Evolutionary conservation across 2,888 invertebrate genomes (phyloP).

Genomic region (Limnephilus lunatus): DNA sequence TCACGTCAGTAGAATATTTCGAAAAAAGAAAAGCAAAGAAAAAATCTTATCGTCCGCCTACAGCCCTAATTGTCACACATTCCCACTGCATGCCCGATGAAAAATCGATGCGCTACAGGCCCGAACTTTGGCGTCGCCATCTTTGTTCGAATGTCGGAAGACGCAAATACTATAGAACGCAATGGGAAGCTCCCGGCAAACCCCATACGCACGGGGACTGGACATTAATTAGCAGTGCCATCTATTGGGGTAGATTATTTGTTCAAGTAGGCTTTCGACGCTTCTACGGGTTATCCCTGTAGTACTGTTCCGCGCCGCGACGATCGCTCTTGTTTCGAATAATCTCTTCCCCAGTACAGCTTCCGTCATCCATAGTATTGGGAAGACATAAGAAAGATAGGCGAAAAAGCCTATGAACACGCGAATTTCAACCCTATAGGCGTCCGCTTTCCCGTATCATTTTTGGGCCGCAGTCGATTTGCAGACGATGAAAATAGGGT

Average conservation of each 20-base stretch:
- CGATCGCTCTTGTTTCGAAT: not conserved
- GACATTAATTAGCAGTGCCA: not conserved
- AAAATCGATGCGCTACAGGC: slow-evolving; percentile 63
- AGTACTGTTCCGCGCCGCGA: not conserved
- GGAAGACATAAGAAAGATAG: slow-evolving; percentile 26
- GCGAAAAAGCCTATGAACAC: slow-evolving; percentile 40
- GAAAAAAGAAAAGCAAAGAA: slow-evolving; percentile 52
- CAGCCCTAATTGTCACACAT: slow-evolving; percentile 56
- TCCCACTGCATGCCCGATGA: slow-evolving; percentile 58
- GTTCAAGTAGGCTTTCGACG: not conserved
- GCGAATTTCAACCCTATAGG: slow-evolving; percentile 57
- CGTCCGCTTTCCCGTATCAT: slow-evolving; percentile 48
- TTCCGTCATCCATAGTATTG: not conserved
- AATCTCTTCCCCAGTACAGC: not conserved
- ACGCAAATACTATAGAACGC: not conserved
- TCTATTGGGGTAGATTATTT: not conserved
- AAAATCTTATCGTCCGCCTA: slow-evolving; percentile 56
- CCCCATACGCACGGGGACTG: not conserved
- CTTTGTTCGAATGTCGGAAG: slow-evolving; percentile 62
- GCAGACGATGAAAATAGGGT: slow-evolving; percentile 53
- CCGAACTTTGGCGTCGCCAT: slow-evolving; percentile 63
- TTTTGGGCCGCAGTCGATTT: slow-evolving; percentile 44
- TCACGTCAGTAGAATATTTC: slow-evolving; percentile 24
- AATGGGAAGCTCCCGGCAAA: not conserved
- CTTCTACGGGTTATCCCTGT: not conserved